These are phyloP conservation scores for Muschampia plurimacula DNA, from an alignment of 2,888 invertebrate genomes.

Conservation along the genomic window DNA sequence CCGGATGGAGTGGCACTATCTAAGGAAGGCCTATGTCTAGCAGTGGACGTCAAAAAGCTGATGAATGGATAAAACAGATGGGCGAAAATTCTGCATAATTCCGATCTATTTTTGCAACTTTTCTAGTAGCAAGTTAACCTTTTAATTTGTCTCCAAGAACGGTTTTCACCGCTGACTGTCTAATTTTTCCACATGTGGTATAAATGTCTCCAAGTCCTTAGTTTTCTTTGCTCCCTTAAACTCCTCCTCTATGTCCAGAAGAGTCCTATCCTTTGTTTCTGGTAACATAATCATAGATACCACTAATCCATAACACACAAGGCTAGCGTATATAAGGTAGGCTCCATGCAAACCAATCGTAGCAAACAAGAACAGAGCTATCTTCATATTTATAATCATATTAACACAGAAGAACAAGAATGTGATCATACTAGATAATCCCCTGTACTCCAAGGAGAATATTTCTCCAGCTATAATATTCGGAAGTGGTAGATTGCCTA, in stretches of 20 bases:
- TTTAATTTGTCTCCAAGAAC: no score
- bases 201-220: constrained; percentile 7
- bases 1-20: no score
- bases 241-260: constrained; percentile 87
- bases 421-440: constrained; percentile 87
- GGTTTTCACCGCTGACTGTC: no score
- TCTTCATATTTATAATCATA: constrained; percentile 87
- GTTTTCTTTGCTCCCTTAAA: constrained; percentile 60
- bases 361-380: constrained; percentile 80
- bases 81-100: no score
- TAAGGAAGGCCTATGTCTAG: no score
- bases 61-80: no score
- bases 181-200: background rate
- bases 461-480: constrained; percentile 89
- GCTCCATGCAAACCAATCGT: constrained; percentile 80
- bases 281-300: constrained; percentile 85
- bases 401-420: constrained; percentile 83
- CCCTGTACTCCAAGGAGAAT: constrained; percentile 85
- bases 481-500: constrained; percentile 87
- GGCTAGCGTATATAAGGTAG: constrained; percentile 83
- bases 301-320: constrained; percentile 78
- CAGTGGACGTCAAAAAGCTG: no score
- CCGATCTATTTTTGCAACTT: no score
- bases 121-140: no score
- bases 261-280: constrained; percentile 87